Percentiles rank a stretch among this genome's conserved stretches.
Evolutionary conservation across 2,797 vertebrate species (phyloP).

Genomic region (Channallabes apus): DNA sequence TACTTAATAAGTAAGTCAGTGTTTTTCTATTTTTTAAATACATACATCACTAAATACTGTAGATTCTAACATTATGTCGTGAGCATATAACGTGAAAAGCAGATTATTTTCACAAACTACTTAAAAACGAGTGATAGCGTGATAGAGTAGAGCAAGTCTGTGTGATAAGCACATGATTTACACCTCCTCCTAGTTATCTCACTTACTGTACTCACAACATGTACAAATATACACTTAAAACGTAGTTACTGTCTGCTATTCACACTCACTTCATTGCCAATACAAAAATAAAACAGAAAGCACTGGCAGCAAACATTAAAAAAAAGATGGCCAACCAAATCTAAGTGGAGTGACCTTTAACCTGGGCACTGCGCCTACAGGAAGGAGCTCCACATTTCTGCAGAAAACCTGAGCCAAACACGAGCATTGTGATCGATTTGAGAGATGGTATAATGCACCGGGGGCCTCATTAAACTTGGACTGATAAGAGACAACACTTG

Average conservation of each 20-base stretch:
- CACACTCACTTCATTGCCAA: slow-evolving; percentile 32
- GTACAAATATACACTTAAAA: slow-evolving; percentile 19
- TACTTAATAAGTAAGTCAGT: not conserved
- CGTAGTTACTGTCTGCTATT: slow-evolving; percentile 35
- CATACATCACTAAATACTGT: not conserved
- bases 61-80: not conserved
- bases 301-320: not conserved
- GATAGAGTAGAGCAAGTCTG: not conserved
- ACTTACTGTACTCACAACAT: slow-evolving; percentile 35
- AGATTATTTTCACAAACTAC: not conserved
- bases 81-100: not conserved
- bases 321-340: slow-evolving; percentile 27
- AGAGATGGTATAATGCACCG: slow-evolving; percentile 37
- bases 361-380: not conserved
- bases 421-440: slow-evolving; percentile 16
- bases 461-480: slow-evolving; percentile 46
- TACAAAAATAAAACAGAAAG: slow-evolving; percentile 33
- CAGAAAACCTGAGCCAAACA: slow-evolving; percentile 24
- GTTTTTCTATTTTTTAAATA: not conserved
- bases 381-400: slow-evolving; percentile 25
- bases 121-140: not conserved
- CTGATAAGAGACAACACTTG: slow-evolving; percentile 44
- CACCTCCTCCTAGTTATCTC: slow-evolving; percentile 35
- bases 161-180: slow-evolving; percentile 35
- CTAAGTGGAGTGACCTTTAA: not conserved